Base-by-base conservation (phyloP, 2,113 vertebrate genomes). In the Aspiorhynchus laticeps region DNA sequence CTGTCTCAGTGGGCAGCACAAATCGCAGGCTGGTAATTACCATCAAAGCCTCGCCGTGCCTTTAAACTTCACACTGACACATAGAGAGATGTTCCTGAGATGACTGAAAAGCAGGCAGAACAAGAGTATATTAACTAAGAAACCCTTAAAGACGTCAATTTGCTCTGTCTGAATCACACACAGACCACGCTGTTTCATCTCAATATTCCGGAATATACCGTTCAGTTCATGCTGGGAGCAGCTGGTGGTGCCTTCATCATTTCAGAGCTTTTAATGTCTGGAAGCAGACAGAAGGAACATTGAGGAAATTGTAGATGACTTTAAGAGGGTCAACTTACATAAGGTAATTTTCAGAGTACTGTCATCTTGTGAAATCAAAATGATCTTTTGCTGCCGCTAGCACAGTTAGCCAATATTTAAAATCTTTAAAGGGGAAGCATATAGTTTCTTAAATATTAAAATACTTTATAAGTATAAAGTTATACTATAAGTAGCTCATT, bases 21-120 rank as follows among this genome's bases (percentile, higher is more conserved):
- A 63, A 61, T 81, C 80, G n/a, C 80, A 82, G 26, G 41, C 63
- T 17, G 63, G 81, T 83, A 83, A 83, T 83, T 71, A 83, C 63
- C 63, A 83, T 83, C 81, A 71, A 83, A 83, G 81, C 63, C 43
- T 51, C 19, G 14, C 11, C 43, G 21, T 83, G 81, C 81, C 81
- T 83, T 83, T 71, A 83, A 83, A 83, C 81, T 69, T 51, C 10
- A 0, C 28, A 21, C 3, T 28, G 81, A 71, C 63, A 71, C 65
- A 48, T 21, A 33, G 65, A 51, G 63, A 69, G 61, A 69, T 71
- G 81, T 46, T 83, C 63, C 63, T 69, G 81, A 83, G 19, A 71
- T 71, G 65, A 71, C 81, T 71, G 28, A 53, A 71, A 33, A 71
- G 63, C 48, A 78, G 76, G 76, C 76, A 78, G 76, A 78, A 78